Base-by-base conservation (phyloP, 2,888 invertebrate genomes). In the Holacanthella duospinosa region DNA sequence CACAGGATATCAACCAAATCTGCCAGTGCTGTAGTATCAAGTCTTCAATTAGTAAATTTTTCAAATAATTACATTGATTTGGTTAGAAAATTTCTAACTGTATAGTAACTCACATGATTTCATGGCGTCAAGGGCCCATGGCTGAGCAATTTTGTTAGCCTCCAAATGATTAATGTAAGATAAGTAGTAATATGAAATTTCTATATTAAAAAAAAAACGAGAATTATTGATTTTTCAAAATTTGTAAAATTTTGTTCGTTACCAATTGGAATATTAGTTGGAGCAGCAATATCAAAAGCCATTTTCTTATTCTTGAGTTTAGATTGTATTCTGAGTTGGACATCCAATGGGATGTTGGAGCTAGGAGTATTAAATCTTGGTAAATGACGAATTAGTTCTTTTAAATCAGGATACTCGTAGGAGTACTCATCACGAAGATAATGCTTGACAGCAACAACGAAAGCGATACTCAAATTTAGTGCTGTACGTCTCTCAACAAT, bases 1-100 rank as follows among this genome's bases (percentile, higher is more conserved):
- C 64, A 65, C 27, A 71, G 60, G 59, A 68, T 68, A 29, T 69
- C 71, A 25, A 71, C 67, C 43, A 71, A 56, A 44, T 43, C 59
- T 25, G 61, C 63, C 12, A 69, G 28, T 25, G 68, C 69, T 65
- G 36, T 6, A n/a, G n/a, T n/a, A n/a, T n/a, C n/a, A n/a, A n/a
- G n/a, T n/a, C n/a, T n/a, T n/a, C n/a, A n/a, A n/a, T n/a, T n/a
- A n/a, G n/a, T n/a, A n/a, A n/a, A n/a, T n/a, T n/a, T n/a, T n/a
- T n/a, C n/a, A 36, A 36, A 36, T 16, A 36, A 36, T 6, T 9
- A 36, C 36, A 36, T 9, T 9, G 36, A 16, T 36, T 9, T 9
- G 16, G 16, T 6, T 16, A 16, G 36, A 9, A 36, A 36, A 36
- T 9, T 16, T 36, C 16, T 36, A 36, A 6, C 36, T 36, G 36